Percentiles rank a stretch among this genome's conserved stretches.
Conservation (phyloP, 2,797 vertebrate species). For the Pangasius mekongensis region DNA sequence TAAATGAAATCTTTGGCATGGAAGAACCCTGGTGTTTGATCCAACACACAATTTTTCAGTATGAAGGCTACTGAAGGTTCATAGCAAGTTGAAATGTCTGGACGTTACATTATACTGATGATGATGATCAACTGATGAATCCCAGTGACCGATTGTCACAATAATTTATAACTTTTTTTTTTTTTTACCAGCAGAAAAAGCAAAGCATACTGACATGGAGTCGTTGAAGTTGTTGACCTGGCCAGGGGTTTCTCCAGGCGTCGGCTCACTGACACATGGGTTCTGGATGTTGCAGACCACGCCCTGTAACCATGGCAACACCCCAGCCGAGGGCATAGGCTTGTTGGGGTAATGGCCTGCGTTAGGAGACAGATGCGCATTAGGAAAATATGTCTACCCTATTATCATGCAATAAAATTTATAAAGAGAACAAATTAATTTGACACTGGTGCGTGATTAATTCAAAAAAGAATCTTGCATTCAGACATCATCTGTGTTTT, state of each 20-base stretch:
- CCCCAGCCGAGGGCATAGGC: conserved; percentile 95
- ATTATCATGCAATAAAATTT: conserved; percentile 7
- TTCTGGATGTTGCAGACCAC: conserved; percentile 95
- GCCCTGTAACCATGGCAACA: conserved; percentile 95
- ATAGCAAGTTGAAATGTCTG: too few species aligned
- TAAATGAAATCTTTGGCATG: background rate
- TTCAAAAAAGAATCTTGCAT: background rate
- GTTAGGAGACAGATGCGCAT: background rate
- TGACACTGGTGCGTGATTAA: background rate
- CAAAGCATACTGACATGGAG: conserved; percentile 83
- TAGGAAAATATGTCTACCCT: background rate
- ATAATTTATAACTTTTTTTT: background rate
- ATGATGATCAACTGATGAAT: background rate
- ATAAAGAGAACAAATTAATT: background rate
- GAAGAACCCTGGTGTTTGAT: background rate
- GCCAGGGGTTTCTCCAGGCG: conserved; percentile 91
- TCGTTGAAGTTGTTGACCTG: conserved; percentile 94
- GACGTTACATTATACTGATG: background rate
- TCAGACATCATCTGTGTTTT: background rate
- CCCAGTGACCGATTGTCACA: background rate
- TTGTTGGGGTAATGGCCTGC: conserved; percentile 97
- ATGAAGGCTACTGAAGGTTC: background rate
- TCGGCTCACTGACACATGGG: conserved; percentile 87
- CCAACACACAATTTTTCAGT: background rate
- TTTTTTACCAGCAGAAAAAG: background rate